Conservation (phyloP, 1,140 invertebrate genomes). For the Meteorus sp. region DNA sequence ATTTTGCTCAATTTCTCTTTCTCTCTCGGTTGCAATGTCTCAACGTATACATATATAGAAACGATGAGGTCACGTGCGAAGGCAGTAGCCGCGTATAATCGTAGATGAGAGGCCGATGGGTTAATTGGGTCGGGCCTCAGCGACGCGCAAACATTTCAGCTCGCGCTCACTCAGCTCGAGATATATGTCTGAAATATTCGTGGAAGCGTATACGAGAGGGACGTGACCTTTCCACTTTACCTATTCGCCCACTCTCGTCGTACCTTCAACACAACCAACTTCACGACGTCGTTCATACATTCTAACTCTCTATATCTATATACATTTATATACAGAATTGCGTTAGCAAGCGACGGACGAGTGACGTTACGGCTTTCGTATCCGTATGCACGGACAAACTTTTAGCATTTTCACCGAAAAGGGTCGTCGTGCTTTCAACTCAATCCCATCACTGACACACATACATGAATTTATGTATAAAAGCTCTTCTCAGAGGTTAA, state of each 20-base stretch:
- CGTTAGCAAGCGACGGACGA: constrained; percentile 1
- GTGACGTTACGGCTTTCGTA: no score
- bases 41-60: no score
- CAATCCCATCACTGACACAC: background rate
- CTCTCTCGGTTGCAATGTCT: no score
- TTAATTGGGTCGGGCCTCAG: constrained; percentile 16
- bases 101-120: constrained; percentile 19
- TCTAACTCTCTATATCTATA: background rate
- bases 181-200: constrained; percentile 13
- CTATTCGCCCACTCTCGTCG: background rate
- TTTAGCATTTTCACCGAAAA: constrained; percentile 11
- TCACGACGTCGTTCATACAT: background rate
- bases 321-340: constrained; percentile 1
- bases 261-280: background rate
- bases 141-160: constrained; percentile 18
- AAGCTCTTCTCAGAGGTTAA: no score
- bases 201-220: constrained; percentile 7
- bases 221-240: constrained; percentile 15
- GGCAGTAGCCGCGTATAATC: constrained; percentile 8
- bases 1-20: no score
- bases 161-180: background rate
- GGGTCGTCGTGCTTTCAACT: constrained; percentile 12
- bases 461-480: background rate
- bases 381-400: background rate
- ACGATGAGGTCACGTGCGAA: background rate